Percentiles rank a stretch among this genome's conserved stretches.
These are phyloP conservation scores for Oopsacas minuta DNA, from an alignment of 37 sponge, comb jelly and placozoan species.

Conservation along the genomic window DNA sequence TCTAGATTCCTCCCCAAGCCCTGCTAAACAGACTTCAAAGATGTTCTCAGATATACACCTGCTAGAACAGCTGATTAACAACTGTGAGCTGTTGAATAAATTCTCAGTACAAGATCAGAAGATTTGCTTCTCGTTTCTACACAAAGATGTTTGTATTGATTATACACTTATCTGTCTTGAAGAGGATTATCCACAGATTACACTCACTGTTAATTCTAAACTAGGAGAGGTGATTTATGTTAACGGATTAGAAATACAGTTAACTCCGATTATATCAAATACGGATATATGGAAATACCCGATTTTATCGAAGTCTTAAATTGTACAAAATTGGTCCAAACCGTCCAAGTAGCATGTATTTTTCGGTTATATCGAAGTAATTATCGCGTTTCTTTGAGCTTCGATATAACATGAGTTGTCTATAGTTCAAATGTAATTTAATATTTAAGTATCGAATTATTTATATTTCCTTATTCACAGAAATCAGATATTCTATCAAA, in stretches of 20 bases:
- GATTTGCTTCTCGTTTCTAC: background rate
- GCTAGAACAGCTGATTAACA: constrained; percentile 2
- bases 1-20: background rate
- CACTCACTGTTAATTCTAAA: background rate
- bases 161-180: background rate
- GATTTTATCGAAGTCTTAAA: too few species aligned
- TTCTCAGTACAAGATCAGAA: background rate
- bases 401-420: too few species aligned
- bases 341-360: too few species aligned
- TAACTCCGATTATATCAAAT: too few species aligned
- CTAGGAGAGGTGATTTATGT: background rate
- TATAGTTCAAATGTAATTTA: too few species aligned
- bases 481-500: background rate
- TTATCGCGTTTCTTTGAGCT: too few species aligned
- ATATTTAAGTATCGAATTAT: too few species aligned
- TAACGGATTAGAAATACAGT: too few species aligned
- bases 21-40: background rate
- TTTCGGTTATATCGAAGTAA: too few species aligned
- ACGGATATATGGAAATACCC: too few species aligned
- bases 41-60: background rate
- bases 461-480: too few species aligned
- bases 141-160: background rate
- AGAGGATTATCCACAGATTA: background rate
- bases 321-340: too few species aligned
- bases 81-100: background rate